Base-by-base conservation (phyloP, 2,113 vertebrate genomes). In the Hymenochirus boettgeri region DNA sequence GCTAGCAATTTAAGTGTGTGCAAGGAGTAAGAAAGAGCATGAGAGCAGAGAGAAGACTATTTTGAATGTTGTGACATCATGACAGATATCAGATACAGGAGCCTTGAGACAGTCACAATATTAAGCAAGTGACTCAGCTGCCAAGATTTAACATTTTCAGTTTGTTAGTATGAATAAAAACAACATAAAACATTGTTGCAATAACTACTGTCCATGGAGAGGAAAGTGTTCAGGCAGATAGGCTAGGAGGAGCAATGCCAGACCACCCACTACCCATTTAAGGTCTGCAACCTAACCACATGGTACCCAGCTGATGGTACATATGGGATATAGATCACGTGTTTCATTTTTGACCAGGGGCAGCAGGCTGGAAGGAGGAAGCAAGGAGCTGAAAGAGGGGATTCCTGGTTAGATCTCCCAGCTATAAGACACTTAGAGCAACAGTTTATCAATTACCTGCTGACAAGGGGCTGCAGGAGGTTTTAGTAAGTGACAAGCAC, bases 281-380 rank as follows among this genome's bases (percentile, higher is more conserved):
- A 74, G 86, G 83, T 65, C 73, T 77, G 75, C 76, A 86, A 85
- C 76, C 71, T 27, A 78, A 87, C 76, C 83, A 77, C 73, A 75
- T 50, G 76, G 74, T 60, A 51, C 73, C 70, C 45, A 73, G 76
- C 78, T 77, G 67, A 80, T 72, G 78, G 78, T 90, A 89, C 82
- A 85, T 89, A 89, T 86, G 84, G 81, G 82, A 80, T 80, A 75
- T 80, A 74, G 76, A 84, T 89, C 87, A 89, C 87, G 85, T 88
- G 85, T 74, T 70, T 13, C 51, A 77, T 81, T 83, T 82, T 86
- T 88, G 86, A 90, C 86, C 86, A 88, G 87, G 83, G 84, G 80
- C 86, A 80, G 80, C 88, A 79, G 81, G 83, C 80, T 80, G 81
- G 82, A 74, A 74, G 79, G 58, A 69, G 65, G 75, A 81, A 75